Conservation (phyloP, 1,140 invertebrate species). For the Oedothorax gibbosus region DNA sequence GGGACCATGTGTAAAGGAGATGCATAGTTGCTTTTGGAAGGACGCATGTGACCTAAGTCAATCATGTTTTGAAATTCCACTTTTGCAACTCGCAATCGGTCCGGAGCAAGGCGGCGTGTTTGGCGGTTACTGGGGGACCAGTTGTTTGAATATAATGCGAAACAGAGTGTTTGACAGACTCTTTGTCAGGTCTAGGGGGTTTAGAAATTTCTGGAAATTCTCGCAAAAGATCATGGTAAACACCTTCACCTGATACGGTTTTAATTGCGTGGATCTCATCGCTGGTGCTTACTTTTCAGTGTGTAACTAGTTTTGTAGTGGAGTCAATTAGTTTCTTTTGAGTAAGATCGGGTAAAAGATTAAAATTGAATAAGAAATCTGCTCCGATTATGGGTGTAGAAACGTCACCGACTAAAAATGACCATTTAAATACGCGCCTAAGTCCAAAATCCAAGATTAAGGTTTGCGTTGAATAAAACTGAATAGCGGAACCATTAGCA, state of each 20-base stretch:
- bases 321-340: conserved; percentile 2
- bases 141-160: conserved; percentile 50
- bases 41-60: not conserved
- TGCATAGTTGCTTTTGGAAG: not conserved
- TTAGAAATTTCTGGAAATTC: conserved; percentile 34
- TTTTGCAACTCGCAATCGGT: too few relatives aligned
- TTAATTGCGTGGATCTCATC: not conserved
- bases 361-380: conserved; percentile 48
- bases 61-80: too few relatives aligned
- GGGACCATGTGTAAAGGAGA: not conserved
- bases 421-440: conserved; percentile 22
- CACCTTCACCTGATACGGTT: conserved; percentile 4
- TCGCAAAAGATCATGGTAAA: conserved; percentile 27
- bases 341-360: conserved; percentile 34
- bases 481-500: conserved; percentile 30
- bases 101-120: conserved; percentile 9
- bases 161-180: conserved; percentile 30
- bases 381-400: conserved; percentile 41
- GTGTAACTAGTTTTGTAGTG: not conserved
- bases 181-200: not conserved
- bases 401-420: conserved; percentile 35
- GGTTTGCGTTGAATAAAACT: not conserved
- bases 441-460: conserved; percentile 31
- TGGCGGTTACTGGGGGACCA: conserved; percentile 18
- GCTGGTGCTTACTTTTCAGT: not conserved